Evolutionary conservation across 1,140 invertebrate genomes (phyloP).

Genomic region (Anastrepha obliqua): DNA sequence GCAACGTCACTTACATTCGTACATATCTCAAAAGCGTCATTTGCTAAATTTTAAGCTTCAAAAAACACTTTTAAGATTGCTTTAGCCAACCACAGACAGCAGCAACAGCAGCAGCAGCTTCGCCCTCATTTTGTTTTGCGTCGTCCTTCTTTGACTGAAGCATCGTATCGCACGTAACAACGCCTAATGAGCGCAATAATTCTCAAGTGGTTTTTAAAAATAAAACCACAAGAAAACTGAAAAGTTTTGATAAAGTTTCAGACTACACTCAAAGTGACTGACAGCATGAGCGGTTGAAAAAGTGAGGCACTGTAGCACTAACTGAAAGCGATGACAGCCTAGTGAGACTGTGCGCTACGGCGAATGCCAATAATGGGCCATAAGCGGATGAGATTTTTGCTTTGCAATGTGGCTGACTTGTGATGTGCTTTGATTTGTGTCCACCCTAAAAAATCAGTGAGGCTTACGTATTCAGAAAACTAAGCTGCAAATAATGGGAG

Average conservation of each 20-base stretch:
- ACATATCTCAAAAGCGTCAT: neutral
- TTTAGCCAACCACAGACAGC: neutral
- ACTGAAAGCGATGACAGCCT: neutral
- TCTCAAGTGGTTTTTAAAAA: constrained; percentile 45
- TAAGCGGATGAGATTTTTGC: neutral
- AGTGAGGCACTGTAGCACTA: neutral
- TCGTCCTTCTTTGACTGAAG: neutral
- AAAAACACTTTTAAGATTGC: neutral
- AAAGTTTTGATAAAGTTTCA: neutral
- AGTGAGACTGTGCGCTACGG: neutral
- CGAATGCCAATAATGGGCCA: neutral
- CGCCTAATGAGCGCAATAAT: constrained; percentile 40
- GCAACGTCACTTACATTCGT: neutral
- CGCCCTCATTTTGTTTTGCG: neutral
- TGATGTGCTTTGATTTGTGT: too few relatives aligned
- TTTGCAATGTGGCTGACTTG: neutral
- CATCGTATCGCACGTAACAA: neutral
- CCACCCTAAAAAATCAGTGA: too few relatives aligned
- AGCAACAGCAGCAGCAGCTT: neutral
- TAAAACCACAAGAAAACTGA: constrained; percentile 19
- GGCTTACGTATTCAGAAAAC: too few relatives aligned
- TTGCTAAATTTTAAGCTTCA: neutral
- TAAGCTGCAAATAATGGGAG: too few relatives aligned
- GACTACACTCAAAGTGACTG: neutral
- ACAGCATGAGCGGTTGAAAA: neutral